phyloP scores from a whole-genome alignment of 2,797 vertebrate genomes.

The Silurus lanzhouensis region DNA sequence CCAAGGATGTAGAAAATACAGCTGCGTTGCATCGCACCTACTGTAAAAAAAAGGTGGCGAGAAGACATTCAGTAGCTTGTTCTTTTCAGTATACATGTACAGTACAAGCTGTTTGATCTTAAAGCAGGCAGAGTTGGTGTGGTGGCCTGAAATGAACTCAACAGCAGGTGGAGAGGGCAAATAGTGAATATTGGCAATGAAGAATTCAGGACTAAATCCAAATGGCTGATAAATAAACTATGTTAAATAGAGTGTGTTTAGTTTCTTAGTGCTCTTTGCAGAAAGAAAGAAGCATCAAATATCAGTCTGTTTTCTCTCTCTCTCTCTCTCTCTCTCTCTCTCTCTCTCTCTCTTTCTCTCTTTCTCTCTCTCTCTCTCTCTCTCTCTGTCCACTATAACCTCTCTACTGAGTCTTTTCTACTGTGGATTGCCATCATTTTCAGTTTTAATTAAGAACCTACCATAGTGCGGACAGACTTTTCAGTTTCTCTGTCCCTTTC shows the following conservation, averaged over 20 bases:
- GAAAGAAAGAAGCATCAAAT: neutral
- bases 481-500: constrained; percentile 42
- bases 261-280: neutral
- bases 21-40: neutral
- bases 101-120: neutral
- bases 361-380: neutral
- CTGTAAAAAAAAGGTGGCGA: neutral
- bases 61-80: neutral
- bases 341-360: too few relatives aligned
- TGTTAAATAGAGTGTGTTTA: neutral
- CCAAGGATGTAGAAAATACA: neutral
- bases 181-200: neutral
- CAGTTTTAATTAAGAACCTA: constrained; percentile 68
- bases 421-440: neutral
- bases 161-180: neutral
- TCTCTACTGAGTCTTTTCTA: constrained; percentile 59
- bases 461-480: constrained; percentile 15
- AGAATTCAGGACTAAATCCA: neutral
- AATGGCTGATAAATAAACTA: neutral
- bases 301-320: neutral
- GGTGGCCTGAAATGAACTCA: neutral
- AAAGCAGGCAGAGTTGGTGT: neutral
- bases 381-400: constrained; percentile 57
- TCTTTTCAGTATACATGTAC: neutral
- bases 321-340: neutral